Evolutionary conservation across 1,140 invertebrate species (phyloP).

Genomic region (Listronotus oregonensis): DNA sequence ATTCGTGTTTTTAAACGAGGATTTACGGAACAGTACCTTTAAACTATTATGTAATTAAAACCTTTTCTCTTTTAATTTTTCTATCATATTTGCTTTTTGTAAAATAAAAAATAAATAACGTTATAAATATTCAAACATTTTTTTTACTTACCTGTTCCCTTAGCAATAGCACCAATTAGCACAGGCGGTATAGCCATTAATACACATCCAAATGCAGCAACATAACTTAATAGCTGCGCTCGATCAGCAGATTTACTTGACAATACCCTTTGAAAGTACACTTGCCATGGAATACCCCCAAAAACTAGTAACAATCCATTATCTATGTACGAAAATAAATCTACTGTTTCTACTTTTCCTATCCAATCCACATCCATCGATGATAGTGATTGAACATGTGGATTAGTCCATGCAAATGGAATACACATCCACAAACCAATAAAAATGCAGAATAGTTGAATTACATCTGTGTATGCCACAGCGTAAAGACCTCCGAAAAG

Average conservation of each 20-base stretch:
- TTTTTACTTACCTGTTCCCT: constrained; percentile 80
- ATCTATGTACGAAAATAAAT: constrained; percentile 87
- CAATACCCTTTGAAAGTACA: constrained; percentile 96
- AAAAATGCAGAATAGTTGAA: constrained; percentile 98
- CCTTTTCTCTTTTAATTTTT: too few species aligned
- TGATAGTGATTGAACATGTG: constrained; percentile 77
- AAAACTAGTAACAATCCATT: constrained; percentile 90
- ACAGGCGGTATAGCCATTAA: constrained; percentile 96
- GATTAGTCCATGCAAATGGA: constrained; percentile 90
- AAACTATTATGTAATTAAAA: too few species aligned
- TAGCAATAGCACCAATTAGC: constrained; percentile 94
- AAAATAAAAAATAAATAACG: too few species aligned
- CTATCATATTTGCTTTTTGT: too few species aligned
- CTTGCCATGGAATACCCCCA: constrained; percentile 99
- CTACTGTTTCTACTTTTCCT: constrained; percentile 72
- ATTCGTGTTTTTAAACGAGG: too few species aligned
- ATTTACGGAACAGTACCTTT: too few species aligned
- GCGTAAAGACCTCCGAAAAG: constrained; percentile 97
- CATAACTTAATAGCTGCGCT: constrained; percentile 94
- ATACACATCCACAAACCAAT: constrained; percentile 98
- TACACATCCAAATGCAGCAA: constrained; percentile 92
- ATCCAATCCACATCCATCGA: constrained; percentile 90
- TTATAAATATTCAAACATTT: too few species aligned
- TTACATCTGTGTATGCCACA: constrained; percentile 98
- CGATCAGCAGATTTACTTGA: constrained; percentile 92